Evolutionary conservation across 2,888 invertebrate genomes (phyloP).

Genomic region (Perizoma affinitatum): DNA sequence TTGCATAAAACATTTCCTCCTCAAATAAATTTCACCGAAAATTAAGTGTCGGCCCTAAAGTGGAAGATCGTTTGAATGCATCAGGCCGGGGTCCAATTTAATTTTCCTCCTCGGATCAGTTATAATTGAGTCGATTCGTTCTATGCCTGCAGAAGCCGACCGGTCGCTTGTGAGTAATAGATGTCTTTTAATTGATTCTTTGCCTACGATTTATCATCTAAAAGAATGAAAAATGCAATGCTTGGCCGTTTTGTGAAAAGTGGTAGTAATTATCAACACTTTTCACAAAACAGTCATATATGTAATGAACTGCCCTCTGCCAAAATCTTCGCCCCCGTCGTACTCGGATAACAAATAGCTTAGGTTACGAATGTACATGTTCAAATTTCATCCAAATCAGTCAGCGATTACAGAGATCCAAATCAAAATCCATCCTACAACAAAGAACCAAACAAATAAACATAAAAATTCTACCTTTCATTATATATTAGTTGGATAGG

Average conservation of each 20-base stretch:
- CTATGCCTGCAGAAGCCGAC: constrained; percentile 67
- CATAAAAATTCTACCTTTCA: too few relatives aligned
- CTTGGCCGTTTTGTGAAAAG: constrained; percentile 1
- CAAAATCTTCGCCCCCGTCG: too few relatives aligned
- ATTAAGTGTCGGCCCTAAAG: constrained; percentile 34
- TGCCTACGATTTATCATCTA: constrained; percentile 42
- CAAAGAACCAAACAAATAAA: too few relatives aligned
- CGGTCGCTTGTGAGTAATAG: constrained; percentile 53
- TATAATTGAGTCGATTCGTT: constrained; percentile 81
- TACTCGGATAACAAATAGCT: too few relatives aligned
- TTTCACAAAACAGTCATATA: too few relatives aligned
- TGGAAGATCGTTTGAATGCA: constrained; percentile 51
- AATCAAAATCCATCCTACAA: too few relatives aligned
- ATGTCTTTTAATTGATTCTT: constrained; percentile 71
- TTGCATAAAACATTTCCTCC: constrained; percentile 29
- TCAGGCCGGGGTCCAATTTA: constrained; percentile 68
- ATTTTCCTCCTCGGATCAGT: constrained; percentile 73
- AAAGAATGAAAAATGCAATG: constrained; percentile 8
- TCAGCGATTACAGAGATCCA: too few relatives aligned
- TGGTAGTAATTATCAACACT: neutral
- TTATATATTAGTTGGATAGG: too few relatives aligned
- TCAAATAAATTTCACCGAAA: constrained; percentile 34
- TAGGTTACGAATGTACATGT: too few relatives aligned
- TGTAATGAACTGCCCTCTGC: too few relatives aligned
- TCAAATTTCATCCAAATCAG: too few relatives aligned